Base-by-base conservation (phyloP, 2,888 invertebrate genomes). In the Bellardia bayeri region DNA sequence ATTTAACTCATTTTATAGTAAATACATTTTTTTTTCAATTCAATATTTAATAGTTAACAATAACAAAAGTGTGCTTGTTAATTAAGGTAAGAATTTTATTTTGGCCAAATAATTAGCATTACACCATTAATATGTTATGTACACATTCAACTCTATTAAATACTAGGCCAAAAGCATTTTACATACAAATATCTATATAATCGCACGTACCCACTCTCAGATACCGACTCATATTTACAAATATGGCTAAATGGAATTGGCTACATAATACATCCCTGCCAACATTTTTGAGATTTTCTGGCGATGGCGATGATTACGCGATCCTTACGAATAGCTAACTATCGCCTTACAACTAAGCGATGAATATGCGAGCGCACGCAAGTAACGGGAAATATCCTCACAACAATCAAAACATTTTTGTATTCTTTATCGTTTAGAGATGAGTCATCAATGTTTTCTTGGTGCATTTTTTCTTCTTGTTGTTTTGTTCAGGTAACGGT, bases 51-150 rank as follows among this genome's bases (percentile, higher is more conserved):
- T n/a, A 51, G 6, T 16, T 54, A 54, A 54, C 14, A 13, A 45
- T 3, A n/a, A n/a, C 6, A 51, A 51, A n/a, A 51, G n/a, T n/a
- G n/a, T 51, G 45, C 45, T 45, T 45, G 45, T 33, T 61, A 61
- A 61, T 30, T 33, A 61, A 61, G 33, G 14, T 61, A 61, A 61
- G 13, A 33, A 13, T 30, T 13, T 0, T 61, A 33, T 61, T 33
- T 33, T 13, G 5, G 33, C 14, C 8, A 61, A 61, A 61, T 61
- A 61, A 30, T 61, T 61, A 61, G 61, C 61, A 33, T 61, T 61
- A 61, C 30, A 33, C 33, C 33, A 61, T 33, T 61, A 61, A 61
- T 61, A 33, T 3, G 8, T 61, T 61, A 56, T 61, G 30, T 14
- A 58, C 16, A 61, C 33, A 61, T 61, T n/a, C 16, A 54, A 1